Evolutionary conservation across 2,888 invertebrate species (phyloP).

Genomic region (Drosophila macrospina): DNA sequence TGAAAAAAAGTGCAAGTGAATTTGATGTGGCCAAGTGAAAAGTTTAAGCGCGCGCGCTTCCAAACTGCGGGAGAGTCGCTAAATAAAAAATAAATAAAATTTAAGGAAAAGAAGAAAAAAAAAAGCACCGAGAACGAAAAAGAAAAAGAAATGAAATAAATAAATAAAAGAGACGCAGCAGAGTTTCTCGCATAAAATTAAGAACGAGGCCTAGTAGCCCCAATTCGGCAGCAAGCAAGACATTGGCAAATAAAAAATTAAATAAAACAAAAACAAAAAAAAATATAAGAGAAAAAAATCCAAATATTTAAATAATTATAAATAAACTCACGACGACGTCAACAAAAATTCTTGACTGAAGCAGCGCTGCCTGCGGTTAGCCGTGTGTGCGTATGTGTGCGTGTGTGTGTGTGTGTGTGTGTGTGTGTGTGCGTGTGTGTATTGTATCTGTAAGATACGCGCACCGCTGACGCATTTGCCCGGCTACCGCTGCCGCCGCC

Average conservation of each 20-base stretch:
- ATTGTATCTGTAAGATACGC: slow-evolving; percentile 77
- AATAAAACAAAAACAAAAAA: slow-evolving; percentile 22
- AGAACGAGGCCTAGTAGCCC: slow-evolving; percentile 81
- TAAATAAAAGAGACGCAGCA: slow-evolving; percentile 17
- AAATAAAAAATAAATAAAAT: slow-evolving; percentile 17
- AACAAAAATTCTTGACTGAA: slow-evolving; percentile 55
- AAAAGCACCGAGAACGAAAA: too few species aligned
- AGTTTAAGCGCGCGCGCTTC: slow-evolving; percentile 19
- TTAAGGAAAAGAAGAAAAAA: slow-evolving; percentile 13
- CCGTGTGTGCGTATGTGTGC: slow-evolving; percentile 14
- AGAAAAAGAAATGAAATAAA: slow-evolving; percentile 7
- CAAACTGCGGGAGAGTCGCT: slow-evolving; percentile 4
- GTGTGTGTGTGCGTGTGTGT: slow-evolving; percentile 25
- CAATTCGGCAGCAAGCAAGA: slow-evolving; percentile 64
- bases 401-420: slow-evolving; percentile 11
- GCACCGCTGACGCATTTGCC: slow-evolving; percentile 70
- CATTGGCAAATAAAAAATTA: slow-evolving; percentile 45
- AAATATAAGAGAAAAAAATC: slow-evolving; percentile 12
- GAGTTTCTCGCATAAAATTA: slow-evolving; percentile 57
- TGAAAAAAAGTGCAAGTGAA: slow-evolving; percentile 74
- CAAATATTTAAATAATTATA: slow-evolving; percentile 78
- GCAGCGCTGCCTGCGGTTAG: slow-evolving; percentile 36
- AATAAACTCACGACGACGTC: slow-evolving; percentile 73
- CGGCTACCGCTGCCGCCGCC: slow-evolving; percentile 28
- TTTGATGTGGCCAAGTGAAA: slow-evolving; percentile 44